Evolutionary conservation across 2,113 vertebrate genomes (phyloP), one percentile per base, ranked within the genome.

Genomic region (Callipepla californica): DNA sequence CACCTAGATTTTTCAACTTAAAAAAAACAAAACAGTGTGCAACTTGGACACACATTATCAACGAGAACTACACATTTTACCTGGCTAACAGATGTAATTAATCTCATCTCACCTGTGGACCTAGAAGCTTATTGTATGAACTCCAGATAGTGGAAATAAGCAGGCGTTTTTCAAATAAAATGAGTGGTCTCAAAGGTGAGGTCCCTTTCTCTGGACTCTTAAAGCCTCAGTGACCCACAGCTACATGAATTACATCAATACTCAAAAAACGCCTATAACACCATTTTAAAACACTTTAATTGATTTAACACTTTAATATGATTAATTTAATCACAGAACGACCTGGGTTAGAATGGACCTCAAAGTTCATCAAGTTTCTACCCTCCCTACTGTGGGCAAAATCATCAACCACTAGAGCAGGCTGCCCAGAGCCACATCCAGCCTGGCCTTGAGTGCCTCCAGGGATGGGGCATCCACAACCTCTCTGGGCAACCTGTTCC

Each of bases 161-260:
- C 26, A 63, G 44, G 38, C 32, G 23, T 47, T 96, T 95, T 80
- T 59, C 50, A 93, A 85, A 47, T 70, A 22, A 80, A 77, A 69
- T 34, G 25, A 87, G 14, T 40, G 67, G 72, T 77, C 45, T 94
- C 91, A 13, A 85, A 87, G n/a, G 36, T 21, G 13, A 38, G 4
- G 72, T 13, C 77, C 67, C 59, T 68, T 69, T 45, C 45, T 47
- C 8, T 13, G 72, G 28, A 80, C 44, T 74, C 42, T 47, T 47
- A 66, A 85, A 87, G n/a, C 8, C 23, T 66, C 21, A 80, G 68
- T 34, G 25, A 93, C 28, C 42, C 77, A 51, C 1, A 40, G 63
- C 72, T 83, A 59, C 8, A 17, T 3, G 59, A 90, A 80, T 20
- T 84, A 67, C 77, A 86, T 58, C 5, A 73, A 66, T 80, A 85